Conservation (phyloP, 2,797 vertebrate species). For the Agapornis canus region DNA sequence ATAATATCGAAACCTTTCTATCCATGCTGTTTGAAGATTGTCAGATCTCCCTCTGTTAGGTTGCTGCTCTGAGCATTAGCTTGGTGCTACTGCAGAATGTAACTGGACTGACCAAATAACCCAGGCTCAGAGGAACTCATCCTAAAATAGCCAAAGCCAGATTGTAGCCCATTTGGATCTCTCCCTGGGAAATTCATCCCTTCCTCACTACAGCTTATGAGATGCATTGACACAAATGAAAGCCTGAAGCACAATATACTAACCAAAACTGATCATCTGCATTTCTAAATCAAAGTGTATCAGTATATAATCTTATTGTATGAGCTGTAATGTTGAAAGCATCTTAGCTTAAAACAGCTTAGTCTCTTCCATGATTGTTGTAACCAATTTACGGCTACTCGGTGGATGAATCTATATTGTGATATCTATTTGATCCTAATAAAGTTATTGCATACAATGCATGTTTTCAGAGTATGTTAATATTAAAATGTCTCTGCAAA, state of each 20-base stretch:
- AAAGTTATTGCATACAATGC: conserved; percentile 79
- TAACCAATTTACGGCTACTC: conserved; percentile 77
- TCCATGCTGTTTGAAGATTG: conserved; percentile 31
- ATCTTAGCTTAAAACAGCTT: conserved; percentile 75
- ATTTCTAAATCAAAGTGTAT: conserved; percentile 75
- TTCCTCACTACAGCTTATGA: neutral
- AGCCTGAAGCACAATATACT: conserved; percentile 48
- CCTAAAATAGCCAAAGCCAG: neutral
- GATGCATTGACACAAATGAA: neutral
- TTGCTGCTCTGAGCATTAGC: conserved; percentile 52
- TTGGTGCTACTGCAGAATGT: conserved; percentile 66
- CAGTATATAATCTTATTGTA: conserved; percentile 70
- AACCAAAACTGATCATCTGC: conserved; percentile 67
- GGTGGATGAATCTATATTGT: conserved; percentile 81
- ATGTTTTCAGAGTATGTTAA: conserved; percentile 51
- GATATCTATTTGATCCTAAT: conserved; percentile 82
- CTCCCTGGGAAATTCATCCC: neutral
- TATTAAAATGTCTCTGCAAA: neutral
- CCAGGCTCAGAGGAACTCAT: conserved; percentile 18
- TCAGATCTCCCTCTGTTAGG: conserved; percentile 37
- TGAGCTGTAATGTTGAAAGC: conserved; percentile 72
- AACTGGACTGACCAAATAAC: conserved; percentile 59
- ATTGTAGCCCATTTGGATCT: neutral
- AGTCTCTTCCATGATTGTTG: conserved; percentile 78
- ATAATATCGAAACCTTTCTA: conserved; percentile 3